Evolutionary conservation across 2,797 vertebrate species (phyloP).

Genomic region (Semaprochilodus insignis): DNA sequence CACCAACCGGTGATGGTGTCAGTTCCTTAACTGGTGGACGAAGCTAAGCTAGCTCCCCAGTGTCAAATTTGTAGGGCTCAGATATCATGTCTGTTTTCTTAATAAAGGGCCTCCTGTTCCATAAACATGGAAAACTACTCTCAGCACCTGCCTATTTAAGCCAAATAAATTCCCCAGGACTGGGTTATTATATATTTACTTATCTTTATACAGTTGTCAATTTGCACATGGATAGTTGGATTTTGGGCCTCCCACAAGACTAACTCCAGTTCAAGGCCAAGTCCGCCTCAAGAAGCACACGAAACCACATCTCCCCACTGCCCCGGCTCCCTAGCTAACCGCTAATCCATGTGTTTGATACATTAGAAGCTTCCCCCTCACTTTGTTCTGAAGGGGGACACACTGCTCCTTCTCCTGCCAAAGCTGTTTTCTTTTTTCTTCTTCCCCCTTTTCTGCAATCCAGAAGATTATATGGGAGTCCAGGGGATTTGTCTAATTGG

Average conservation of each 20-base stretch:
- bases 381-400: slow-evolving; percentile 76
- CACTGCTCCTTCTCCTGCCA: slow-evolving; percentile 74
- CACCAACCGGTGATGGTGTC: slow-evolving; percentile 41
- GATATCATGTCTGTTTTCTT: slow-evolving; percentile 57
- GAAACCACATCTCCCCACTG: slow-evolving; percentile 75
- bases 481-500: slow-evolving; percentile 81
- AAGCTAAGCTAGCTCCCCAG: slow-evolving; percentile 16
- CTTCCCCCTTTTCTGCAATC: slow-evolving; percentile 69
- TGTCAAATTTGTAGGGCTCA: slow-evolving; percentile 45
- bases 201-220: slow-evolving; percentile 77
- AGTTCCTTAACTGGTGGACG: slow-evolving; percentile 19
- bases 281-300: slow-evolving; percentile 72
- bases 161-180: slow-evolving; percentile 68
- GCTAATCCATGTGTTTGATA: slow-evolving; percentile 85
- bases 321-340: slow-evolving; percentile 75
- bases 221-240: slow-evolving; percentile 76
- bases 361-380: slow-evolving; percentile 78
- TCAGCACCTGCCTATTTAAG: slow-evolving; percentile 71
- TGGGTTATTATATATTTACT: slow-evolving; percentile 76
- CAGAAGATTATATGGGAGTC: slow-evolving; percentile 75
- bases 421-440: slow-evolving; percentile 52
- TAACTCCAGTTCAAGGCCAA: slow-evolving; percentile 72
- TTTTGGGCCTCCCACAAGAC: slow-evolving; percentile 75
- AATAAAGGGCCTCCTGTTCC: slow-evolving; percentile 64
- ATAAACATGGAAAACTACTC: slow-evolving; percentile 71